Conservation (phyloP, 2,888 invertebrate genomes). For the Agrypnus murinus region DNA sequence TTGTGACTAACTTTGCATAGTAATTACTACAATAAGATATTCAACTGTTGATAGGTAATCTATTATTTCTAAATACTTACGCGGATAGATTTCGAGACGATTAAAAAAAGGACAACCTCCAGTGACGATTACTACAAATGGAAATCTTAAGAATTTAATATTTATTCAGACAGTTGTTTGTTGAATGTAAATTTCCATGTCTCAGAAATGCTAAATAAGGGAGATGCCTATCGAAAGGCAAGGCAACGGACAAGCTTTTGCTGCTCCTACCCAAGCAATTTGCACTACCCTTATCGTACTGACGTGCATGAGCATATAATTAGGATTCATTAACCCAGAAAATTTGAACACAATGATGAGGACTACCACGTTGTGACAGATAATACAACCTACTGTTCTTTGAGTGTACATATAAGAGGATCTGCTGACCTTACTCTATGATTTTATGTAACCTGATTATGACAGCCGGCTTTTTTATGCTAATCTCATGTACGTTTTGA, state of each 20-base stretch:
- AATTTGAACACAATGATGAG: conserved; percentile 37
- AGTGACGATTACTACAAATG: conserved; percentile 15
- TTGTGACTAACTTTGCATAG: conserved; percentile 35
- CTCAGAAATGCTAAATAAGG: conserved; percentile 16
- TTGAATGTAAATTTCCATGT: conserved; percentile 10
- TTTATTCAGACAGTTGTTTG: not conserved
- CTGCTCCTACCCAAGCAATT: conserved; percentile 37
- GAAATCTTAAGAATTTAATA: conserved; percentile 16
- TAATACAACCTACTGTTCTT: conserved; percentile 30
- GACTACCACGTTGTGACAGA: conserved; percentile 33
- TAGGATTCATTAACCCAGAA: conserved; percentile 44
- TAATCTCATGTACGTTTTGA: no score
- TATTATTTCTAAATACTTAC: conserved; percentile 23
- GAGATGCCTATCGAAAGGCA: conserved; percentile 16
- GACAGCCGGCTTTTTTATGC: no score
- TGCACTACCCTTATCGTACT: conserved; percentile 34
- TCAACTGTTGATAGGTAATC: conserved; percentile 25
- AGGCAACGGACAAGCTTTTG: conserved; percentile 13
- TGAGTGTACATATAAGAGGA: conserved; percentile 17
- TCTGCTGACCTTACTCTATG: conserved; percentile 21
- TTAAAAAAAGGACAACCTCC: not conserved
- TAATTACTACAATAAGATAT: conserved; percentile 38
- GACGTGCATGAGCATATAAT: conserved; percentile 41
- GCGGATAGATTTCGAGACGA: conserved; percentile 1
- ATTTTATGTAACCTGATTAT: no score